Evolutionary conservation across 1,140 invertebrate species (phyloP).

Genomic region (Megathymus violae): DNA sequence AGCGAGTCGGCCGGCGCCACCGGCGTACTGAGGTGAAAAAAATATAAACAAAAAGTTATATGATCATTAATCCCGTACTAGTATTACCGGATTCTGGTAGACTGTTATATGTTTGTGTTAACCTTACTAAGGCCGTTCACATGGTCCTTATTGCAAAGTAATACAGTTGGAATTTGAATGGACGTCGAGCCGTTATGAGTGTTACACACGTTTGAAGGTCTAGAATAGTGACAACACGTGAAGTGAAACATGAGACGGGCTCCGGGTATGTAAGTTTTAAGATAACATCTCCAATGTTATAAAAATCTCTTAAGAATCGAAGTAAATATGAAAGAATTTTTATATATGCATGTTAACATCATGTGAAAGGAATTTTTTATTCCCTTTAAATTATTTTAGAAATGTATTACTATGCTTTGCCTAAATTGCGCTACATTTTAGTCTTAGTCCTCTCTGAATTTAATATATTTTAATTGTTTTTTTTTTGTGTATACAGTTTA

Average conservation of each 20-base stretch:
- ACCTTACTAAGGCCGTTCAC: neutral
- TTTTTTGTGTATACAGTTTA: too few species aligned
- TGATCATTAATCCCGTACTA: slow-evolving; percentile 53
- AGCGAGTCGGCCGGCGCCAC: slow-evolving; percentile 45
- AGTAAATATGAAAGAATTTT: neutral
- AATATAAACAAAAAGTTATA: slow-evolving; percentile 47
- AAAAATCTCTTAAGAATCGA: neutral
- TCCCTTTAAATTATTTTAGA: too few species aligned
- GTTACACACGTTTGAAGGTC: slow-evolving; percentile 3
- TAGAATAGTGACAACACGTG: slow-evolving; percentile 22
- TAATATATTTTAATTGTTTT: too few species aligned
- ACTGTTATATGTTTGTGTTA: neutral
- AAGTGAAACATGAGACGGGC: slow-evolving; percentile 1
- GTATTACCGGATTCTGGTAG: slow-evolving; percentile 19
- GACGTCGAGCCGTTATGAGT: neutral
- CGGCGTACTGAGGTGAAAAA: slow-evolving; percentile 41
- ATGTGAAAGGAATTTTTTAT: too few species aligned
- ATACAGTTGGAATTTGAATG: slow-evolving; percentile 10
- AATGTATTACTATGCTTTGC: too few species aligned
- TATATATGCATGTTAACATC: too few species aligned
- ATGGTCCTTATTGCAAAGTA: neutral
- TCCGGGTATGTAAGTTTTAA: slow-evolving; percentile 3
- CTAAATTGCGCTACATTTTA: too few species aligned
- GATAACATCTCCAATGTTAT: neutral
- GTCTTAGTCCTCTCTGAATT: too few species aligned